phyloP scores from a whole-genome alignment of 2,888 invertebrate genomes.

The Brachylomia viminalis region DNA sequence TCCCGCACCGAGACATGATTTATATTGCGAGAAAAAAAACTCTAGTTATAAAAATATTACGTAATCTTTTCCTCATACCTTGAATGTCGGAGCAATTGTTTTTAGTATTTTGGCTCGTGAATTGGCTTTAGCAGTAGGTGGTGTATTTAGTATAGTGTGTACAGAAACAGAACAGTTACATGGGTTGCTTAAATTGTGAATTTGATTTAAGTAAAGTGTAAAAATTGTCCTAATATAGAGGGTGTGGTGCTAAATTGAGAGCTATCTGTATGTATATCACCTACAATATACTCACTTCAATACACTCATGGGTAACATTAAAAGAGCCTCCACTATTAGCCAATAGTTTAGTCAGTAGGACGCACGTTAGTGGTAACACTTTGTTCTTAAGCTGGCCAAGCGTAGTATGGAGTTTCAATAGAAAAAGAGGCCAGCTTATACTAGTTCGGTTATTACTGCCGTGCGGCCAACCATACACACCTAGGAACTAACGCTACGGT shows the following conservation, averaged over 20 bases:
- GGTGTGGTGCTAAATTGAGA: neutral
- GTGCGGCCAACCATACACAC: neutral
- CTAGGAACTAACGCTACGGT: neutral
- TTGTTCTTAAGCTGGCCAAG: too few relatives aligned
- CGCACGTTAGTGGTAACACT: too few relatives aligned
- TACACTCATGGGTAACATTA: neutral
- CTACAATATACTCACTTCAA: neutral
- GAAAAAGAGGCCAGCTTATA: neutral
- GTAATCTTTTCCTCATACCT: constrained; percentile 30
- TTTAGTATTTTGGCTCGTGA: neutral
- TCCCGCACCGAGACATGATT: constrained; percentile 27
- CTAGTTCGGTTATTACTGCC: neutral
- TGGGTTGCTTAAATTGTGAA: neutral
- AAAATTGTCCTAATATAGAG: neutral
- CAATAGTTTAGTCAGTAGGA: neutral
- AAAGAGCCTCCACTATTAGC: too few relatives aligned
- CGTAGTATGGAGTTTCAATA: too few relatives aligned
- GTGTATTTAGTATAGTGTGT: too few relatives aligned
- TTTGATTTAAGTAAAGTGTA: too few relatives aligned
- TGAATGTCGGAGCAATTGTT: constrained; percentile 22
- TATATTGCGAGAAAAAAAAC: constrained; percentile 39
- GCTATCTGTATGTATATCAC: too few relatives aligned
- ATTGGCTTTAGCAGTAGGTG: neutral
- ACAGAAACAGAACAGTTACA: neutral
- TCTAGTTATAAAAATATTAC: constrained; percentile 38